Percentiles rank a stretch among this genome's conserved stretches.
phyloP scores from a whole-genome alignment of 2,797 vertebrate species.

The Neopelma chrysocephalum region DNA sequence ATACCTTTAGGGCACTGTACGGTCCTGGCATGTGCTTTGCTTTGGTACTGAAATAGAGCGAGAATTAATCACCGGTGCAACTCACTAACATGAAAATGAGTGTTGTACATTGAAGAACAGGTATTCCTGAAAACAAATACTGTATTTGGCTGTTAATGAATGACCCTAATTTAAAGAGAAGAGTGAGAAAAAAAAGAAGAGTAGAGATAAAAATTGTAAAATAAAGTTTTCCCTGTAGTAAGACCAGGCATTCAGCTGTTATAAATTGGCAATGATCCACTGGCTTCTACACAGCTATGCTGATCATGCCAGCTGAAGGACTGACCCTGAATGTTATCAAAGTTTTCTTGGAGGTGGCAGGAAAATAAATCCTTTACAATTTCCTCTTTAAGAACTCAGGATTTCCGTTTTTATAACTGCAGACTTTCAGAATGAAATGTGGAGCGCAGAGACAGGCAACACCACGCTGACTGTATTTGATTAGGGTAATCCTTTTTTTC shows the following conservation, averaged over 20 bases:
- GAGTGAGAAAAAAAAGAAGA: too few species aligned
- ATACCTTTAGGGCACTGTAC: background rate
- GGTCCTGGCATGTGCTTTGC: background rate
- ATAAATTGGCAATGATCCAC: background rate
- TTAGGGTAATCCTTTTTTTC: conserved; percentile 88
- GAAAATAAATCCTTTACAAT: conserved; percentile 64
- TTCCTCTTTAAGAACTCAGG: conserved; percentile 48
- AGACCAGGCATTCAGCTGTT: conserved; percentile 2
- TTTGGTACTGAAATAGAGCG: background rate
- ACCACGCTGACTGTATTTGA: conserved; percentile 84
- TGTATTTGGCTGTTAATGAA: background rate
- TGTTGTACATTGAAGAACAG: background rate
- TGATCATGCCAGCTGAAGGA: conserved; percentile 31
- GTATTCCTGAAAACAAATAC: background rate
- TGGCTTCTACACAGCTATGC: background rate
- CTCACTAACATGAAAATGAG: background rate
- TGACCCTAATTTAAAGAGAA: background rate
- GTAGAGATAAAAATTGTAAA: background rate
- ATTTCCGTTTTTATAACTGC: conserved; percentile 57
- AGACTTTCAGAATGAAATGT: conserved; percentile 56
- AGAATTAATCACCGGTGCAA: background rate
- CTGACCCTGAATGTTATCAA: conserved; percentile 41
- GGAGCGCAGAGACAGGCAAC: conserved; percentile 41
- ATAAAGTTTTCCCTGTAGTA: background rate
- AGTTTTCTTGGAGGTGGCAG: conserved; percentile 52